Conservation (phyloP, 2,113 vertebrate species). For the Sorex fumeus region DNA sequence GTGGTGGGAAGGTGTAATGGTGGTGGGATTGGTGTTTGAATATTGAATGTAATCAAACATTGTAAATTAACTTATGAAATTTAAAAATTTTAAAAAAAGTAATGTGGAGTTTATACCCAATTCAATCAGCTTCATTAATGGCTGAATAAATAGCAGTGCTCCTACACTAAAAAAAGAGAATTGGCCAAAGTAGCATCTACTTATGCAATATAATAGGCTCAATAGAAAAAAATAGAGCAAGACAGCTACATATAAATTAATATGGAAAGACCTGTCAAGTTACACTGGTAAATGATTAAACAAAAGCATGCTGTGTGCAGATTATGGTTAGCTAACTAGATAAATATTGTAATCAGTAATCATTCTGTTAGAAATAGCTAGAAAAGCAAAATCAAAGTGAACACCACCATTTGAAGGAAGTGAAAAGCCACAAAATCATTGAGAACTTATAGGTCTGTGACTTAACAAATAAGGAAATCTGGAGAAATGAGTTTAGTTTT, state of each 20-base stretch:
- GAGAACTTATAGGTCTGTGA: background rate
- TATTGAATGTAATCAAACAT: too few relatives aligned
- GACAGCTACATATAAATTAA: background rate
- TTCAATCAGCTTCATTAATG: too few relatives aligned
- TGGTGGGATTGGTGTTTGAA: too few relatives aligned
- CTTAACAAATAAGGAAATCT: background rate
- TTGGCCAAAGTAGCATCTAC: background rate
- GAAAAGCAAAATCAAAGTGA: background rate
- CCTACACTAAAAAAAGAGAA: too few relatives aligned
- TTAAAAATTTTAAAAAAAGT: too few relatives aligned
- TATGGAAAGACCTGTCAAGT: background rate
- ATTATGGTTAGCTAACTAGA: background rate
- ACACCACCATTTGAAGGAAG: constrained; percentile 23
- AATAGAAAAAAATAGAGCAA: background rate
- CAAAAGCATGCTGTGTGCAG: background rate
- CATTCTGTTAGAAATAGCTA: background rate
- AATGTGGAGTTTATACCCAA: too few relatives aligned
- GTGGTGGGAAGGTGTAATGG: too few relatives aligned
- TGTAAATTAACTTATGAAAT: too few relatives aligned
- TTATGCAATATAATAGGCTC: background rate
- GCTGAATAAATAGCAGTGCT: too few relatives aligned
- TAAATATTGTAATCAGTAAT: background rate
- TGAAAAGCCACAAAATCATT: background rate
- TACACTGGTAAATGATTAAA: background rate
- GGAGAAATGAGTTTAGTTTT: background rate